Base-by-base conservation (phyloP, 2,797 vertebrate genomes). In the Gymnoscopelus braueri region DNA sequence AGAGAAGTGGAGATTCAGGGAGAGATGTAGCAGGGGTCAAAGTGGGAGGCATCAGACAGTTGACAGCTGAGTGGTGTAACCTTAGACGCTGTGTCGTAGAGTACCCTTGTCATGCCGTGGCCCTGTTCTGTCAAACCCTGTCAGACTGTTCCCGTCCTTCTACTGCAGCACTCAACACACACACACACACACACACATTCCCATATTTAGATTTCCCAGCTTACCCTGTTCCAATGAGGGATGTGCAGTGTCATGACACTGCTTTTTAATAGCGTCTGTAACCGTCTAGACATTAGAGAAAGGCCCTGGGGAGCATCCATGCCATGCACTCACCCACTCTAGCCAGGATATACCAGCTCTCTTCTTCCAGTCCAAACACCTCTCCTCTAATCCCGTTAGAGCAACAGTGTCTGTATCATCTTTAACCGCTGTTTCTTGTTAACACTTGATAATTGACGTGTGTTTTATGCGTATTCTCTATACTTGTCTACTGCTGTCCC, bases 91-190 rank as follows among this genome's bases (percentile, higher is more conserved):
- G 14, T 52, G 23, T 14, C 52, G 39, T 39, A n/a, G 47, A 24
- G 47, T 56, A 14, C 19, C 55, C 62, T 72, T 64, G 14, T 67
- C 60, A 65, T 70, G 74, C 32, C 3, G 39, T 67, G 60, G 53
- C 72, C 67, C 67, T 76, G 60, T 66, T 74, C 67, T 78, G 78
- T 81, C 80, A 69, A 5, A 75, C 1, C 44, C 52, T 67, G 52
- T 62, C 29, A 73, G 70, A 72, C 12, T 44, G 39, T 44, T 44
- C 39, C 2, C 39, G 9, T 44, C 39, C 26, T 29, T 29, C 26
- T 4, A 29, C 26, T 4, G 26, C 26, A 29, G 26, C 26, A 29
- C 26, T 29, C 26, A 29, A 15, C 5, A 5, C 60, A 48, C 63
- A 12, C 39, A 50, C 49, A 60, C 35, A 52, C 50, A 11, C 23